These are phyloP conservation scores for Neodontobutis hainanensis DNA, from an alignment of 2,113 vertebrate species.

Conservation along the genomic window DNA sequence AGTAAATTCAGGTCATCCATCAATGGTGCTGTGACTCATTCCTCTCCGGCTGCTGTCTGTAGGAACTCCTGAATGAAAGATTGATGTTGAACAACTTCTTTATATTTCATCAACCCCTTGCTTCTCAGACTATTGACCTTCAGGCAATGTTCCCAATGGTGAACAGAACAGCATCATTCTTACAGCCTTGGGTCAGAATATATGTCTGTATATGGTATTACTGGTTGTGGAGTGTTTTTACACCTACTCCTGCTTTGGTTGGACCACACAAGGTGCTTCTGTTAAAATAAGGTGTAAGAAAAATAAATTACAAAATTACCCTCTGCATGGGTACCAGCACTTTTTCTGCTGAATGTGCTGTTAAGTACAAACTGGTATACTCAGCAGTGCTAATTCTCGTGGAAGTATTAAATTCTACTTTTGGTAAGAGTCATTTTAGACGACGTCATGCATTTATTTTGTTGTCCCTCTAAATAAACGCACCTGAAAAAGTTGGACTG, in stretches of 20 bases:
- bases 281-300: constrained; percentile 13
- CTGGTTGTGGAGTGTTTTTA: constrained; percentile 9
- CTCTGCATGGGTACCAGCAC: neutral
- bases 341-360: constrained; percentile 22
- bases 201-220: neutral
- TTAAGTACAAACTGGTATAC: constrained; percentile 7
- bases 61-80: neutral
- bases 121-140: neutral
- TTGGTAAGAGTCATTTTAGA: constrained; percentile 10
- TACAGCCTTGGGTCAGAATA: too few species aligned
- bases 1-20: neutral
- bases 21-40: neutral
- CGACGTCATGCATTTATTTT: constrained; percentile 19
- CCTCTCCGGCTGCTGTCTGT: neutral
- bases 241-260: constrained; percentile 3
- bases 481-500: neutral
- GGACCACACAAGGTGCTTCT: constrained; percentile 22
- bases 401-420: constrained; percentile 29
- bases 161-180: too few species aligned
- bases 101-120: neutral
- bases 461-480: neutral
- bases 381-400: constrained; percentile 17
- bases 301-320: constrained; percentile 11
- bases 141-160: neutral
- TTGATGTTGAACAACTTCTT: neutral